A percentile compares a stretch with the other conserved stretches of the same genome.
Conservation (phyloP, 1,140 invertebrate species). For the Brachionus asplanchnoidis region DNA sequence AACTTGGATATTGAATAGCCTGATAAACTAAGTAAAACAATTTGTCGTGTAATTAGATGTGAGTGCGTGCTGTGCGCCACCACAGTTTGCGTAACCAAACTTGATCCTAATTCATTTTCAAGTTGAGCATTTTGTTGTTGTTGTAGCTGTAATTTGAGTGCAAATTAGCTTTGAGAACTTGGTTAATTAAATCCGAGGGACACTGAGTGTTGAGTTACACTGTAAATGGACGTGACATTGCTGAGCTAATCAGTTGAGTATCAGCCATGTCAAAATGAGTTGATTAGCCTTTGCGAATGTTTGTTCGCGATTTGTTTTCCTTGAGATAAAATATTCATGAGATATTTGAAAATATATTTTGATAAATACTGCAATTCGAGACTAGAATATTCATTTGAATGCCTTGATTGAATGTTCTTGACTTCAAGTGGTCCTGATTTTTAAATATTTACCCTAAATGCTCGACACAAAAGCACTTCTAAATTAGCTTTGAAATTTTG, state of each 20-base stretch:
- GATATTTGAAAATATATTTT: neutral
- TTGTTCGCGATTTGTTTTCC: neutral
- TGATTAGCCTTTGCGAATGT: constrained; percentile 9
- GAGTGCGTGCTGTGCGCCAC: neutral
- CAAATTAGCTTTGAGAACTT: constrained; percentile 20
- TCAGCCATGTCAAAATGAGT: constrained; percentile 1
- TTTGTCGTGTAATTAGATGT: neutral
- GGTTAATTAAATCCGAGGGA: constrained; percentile 28
- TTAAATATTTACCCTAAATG: neutral
- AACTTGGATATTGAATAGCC: constrained; percentile 25
- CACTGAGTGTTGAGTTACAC: neutral
- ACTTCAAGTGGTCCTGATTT: constrained; percentile 36
- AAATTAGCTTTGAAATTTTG: constrained; percentile 25
- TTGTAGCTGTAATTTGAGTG: neutral
- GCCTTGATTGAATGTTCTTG: constrained; percentile 23
- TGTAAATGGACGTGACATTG: constrained; percentile 3
- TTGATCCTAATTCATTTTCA: neutral
- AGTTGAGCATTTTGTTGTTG: neutral
- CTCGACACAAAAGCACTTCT: neutral
- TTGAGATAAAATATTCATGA: constrained; percentile 15
- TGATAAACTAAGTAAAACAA: constrained; percentile 19
- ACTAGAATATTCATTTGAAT: neutral
- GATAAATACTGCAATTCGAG: constrained; percentile 28
- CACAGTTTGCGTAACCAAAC: neutral
- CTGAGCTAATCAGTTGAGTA: neutral